Evolutionary conservation across 2,797 vertebrate genomes (phyloP).

Genomic region (Sebastes baramenuke): DNA sequence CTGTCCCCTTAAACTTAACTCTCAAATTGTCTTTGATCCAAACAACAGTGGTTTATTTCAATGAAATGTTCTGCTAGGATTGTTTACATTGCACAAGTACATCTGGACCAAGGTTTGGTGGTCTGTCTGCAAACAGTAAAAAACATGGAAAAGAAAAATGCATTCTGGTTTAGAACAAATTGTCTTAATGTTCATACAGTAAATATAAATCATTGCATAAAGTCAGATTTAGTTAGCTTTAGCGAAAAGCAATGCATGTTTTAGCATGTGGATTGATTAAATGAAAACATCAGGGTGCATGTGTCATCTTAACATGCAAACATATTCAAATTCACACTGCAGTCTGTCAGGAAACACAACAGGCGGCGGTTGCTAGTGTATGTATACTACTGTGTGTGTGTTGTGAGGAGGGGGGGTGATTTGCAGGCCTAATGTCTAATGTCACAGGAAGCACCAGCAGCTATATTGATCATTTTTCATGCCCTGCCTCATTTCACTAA

Average conservation of each 20-base stretch:
- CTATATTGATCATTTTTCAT: conserved; percentile 46
- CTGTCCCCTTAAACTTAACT: too few relatives aligned
- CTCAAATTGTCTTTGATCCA: not conserved
- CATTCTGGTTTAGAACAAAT: not conserved
- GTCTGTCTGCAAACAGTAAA: not conserved
- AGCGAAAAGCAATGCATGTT: not conserved
- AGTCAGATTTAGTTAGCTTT: not conserved
- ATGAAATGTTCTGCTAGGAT: not conserved
- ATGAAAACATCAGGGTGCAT: not conserved
- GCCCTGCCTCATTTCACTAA: conserved; percentile 56
- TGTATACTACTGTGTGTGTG: not conserved
- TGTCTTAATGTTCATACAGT: not conserved
- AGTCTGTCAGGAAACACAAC: not conserved
- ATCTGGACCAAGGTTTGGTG: not conserved
- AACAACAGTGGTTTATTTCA: not conserved
- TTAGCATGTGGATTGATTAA: not conserved
- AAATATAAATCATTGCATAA: not conserved
- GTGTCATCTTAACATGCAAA: not conserved
- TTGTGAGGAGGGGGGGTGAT: not conserved
- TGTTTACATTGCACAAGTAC: not conserved
- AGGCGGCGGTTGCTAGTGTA: not conserved
- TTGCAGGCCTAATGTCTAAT: conserved; percentile 27
- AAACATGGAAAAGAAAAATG: not conserved
- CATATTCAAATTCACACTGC: not conserved
- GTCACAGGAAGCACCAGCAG: conserved; percentile 39